Evolutionary conservation across 2,113 vertebrate species (phyloP).

Genomic region (Clupea harengus): DNA sequence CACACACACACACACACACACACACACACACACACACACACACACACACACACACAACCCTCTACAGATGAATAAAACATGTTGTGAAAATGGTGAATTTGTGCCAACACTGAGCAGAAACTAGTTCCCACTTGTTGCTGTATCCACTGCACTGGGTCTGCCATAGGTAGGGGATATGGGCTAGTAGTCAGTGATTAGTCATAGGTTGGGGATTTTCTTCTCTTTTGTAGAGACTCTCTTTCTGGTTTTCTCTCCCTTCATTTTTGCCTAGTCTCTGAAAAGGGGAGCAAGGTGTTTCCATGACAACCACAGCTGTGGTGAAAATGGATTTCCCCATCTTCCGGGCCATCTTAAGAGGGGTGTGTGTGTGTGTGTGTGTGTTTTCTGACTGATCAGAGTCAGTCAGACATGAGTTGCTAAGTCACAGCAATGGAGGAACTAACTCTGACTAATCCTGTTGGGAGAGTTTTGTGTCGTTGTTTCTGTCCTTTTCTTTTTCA

Average conservation of each 20-base stretch:
- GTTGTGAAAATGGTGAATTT: too few species aligned
- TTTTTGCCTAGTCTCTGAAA: not conserved
- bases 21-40: too few species aligned
- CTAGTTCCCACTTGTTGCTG: not conserved
- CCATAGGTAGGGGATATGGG: not conserved
- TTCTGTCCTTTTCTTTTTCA: not conserved
- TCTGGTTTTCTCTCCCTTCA: not conserved
- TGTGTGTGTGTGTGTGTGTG: not conserved
- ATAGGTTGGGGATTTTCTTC: constrained; percentile 14
- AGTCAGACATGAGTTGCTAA: not conserved
- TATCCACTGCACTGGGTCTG: not conserved
- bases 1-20: too few species aligned
- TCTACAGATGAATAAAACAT: too few species aligned
- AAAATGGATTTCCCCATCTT: not conserved
- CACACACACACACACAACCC: too few species aligned
- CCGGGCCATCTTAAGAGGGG: not conserved
- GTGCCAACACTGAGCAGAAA: not conserved
- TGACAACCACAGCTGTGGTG: not conserved
- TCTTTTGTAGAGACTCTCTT: not conserved
- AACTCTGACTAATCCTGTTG: not conserved
- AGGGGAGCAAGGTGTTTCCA: not conserved
- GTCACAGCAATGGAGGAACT: not conserved
- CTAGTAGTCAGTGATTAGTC: constrained; percentile 17
- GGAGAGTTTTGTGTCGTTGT: not conserved
- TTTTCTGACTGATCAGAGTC: not conserved